Evolutionary conservation across 2,888 invertebrate genomes (phyloP), one percentile per base, ranked within the genome.

Genomic region (Papilio protenor): DNA sequence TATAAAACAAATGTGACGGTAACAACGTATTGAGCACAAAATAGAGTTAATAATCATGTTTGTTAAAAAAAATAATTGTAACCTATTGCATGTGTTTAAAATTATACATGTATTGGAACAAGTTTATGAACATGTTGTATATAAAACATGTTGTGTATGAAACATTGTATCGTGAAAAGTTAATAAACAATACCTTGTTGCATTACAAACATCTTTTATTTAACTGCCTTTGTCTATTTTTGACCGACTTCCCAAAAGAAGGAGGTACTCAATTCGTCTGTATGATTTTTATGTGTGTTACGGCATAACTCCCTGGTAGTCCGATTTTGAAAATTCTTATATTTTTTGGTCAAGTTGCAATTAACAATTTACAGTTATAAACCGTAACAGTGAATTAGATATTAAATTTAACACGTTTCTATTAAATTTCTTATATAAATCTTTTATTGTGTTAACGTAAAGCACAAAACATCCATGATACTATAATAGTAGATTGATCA

Each of bases 111-210:
- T 61, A 27, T 27, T 61, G 61, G 12, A 27, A 61, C 61, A 23
- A 23, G 23, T 61, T 55, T 55, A 61, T 61, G 10, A 59, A 23
- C 57, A 57, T 57, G 83, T 87, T 86, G 83, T 88, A 87, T 85
- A 85, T 27, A 2, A 47, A 86, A 88, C 83, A 90, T 88, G 87
- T 90, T 91, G 88, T 86, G 86, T 57, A 59, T 23, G 23, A 61
- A 61, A 27, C 61, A 77, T n/a, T 85, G 84, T 83, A 84, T 64
- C 12, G 87, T 85, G 83, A 88, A 84, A 90, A 87, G 89, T 91
- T 91, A 90, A 89, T 89, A 89, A 93, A 92, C 83, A 83, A 87
- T 89, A 91, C 81, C 83, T 84, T 86, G 84, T 87, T 87, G 85
- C 87, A 87, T 81, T 79, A 73, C 73, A 33, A 59, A 71, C 69